Conservation (phyloP, 1,140 invertebrate genomes). For the Diorhabda carinulata region DNA sequence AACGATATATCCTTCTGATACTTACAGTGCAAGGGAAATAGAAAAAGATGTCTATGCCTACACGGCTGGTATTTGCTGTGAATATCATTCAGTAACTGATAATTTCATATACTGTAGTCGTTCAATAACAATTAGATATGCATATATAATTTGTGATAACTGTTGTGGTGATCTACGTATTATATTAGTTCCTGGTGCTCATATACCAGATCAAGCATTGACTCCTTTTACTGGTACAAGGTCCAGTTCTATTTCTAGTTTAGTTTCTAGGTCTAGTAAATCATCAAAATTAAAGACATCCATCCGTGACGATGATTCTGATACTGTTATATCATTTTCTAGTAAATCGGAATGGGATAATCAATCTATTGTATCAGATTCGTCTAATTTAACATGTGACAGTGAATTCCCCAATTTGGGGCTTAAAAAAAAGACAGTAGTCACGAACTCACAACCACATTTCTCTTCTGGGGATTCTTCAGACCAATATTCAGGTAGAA, state of each 20-base stretch:
- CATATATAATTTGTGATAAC: slow-evolving; percentile 54
- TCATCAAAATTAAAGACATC: neutral
- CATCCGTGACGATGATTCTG: slow-evolving; percentile 11
- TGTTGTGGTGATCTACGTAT: slow-evolving; percentile 52
- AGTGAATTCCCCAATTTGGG: slow-evolving; percentile 15
- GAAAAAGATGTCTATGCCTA: slow-evolving; percentile 53
- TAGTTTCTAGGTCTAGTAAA: neutral
- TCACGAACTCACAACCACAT: neutral
- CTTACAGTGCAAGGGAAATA: slow-evolving; percentile 49
- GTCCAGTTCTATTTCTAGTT: neutral
- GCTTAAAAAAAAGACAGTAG: neutral
- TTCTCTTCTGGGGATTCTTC: neutral
- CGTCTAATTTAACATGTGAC: slow-evolving; percentile 6
- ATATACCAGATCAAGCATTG: slow-evolving; percentile 45
- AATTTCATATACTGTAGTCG: slow-evolving; percentile 44
- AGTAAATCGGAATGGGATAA: slow-evolving; percentile 19
- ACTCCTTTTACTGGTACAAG: neutral
- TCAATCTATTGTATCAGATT: slow-evolving; percentile 11
- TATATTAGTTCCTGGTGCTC: slow-evolving; percentile 46
- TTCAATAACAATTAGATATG: slow-evolving; percentile 53
- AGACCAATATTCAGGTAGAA: neutral
- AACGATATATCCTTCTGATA: slow-evolving; percentile 43
- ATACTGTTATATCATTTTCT: slow-evolving; percentile 14
- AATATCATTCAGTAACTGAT: slow-evolving; percentile 43
- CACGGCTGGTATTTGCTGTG: slow-evolving; percentile 49